phyloP scores from a whole-genome alignment of 2,797 vertebrate genomes.

The Micromesistius poutassou region DNA sequence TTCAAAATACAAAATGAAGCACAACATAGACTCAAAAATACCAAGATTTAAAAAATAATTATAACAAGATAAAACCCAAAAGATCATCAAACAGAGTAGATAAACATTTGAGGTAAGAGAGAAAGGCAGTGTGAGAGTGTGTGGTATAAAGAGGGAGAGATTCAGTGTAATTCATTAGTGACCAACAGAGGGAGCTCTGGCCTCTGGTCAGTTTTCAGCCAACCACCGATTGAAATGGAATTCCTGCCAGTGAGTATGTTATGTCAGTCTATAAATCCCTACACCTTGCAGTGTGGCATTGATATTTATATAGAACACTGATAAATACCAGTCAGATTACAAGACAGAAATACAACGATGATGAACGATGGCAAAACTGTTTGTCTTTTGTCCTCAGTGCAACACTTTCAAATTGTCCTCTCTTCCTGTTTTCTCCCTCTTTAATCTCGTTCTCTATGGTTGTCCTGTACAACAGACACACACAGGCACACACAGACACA shows the following conservation, averaged over 20 bases:
- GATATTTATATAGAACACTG: too few species aligned
- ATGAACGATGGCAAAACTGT: neutral
- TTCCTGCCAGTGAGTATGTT: neutral
- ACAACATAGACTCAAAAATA: neutral
- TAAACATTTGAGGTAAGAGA: neutral
- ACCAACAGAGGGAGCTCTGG: conserved; percentile 97
- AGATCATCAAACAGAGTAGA: neutral
- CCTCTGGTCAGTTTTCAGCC: conserved; percentile 72
- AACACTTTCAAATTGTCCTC: conserved; percentile 39
- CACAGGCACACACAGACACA: neutral
- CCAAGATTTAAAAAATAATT: neutral
- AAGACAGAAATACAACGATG: neutral
- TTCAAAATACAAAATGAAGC: too few species aligned
- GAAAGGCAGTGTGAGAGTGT: too few species aligned
- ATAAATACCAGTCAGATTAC: too few species aligned
- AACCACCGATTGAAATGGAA: conserved; percentile 27
- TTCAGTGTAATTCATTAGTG: conserved; percentile 66
- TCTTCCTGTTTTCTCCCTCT: neutral
- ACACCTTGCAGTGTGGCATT: too few species aligned
- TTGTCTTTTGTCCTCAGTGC: neutral
- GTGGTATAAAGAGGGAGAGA: neutral
- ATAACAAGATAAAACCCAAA: neutral
- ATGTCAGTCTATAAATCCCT: too few species aligned
- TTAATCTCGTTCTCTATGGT: too few species aligned
- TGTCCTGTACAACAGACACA: neutral